Evolutionary conservation across 2,888 invertebrate species (phyloP).

Genomic region (Drosophila longiperda): DNA sequence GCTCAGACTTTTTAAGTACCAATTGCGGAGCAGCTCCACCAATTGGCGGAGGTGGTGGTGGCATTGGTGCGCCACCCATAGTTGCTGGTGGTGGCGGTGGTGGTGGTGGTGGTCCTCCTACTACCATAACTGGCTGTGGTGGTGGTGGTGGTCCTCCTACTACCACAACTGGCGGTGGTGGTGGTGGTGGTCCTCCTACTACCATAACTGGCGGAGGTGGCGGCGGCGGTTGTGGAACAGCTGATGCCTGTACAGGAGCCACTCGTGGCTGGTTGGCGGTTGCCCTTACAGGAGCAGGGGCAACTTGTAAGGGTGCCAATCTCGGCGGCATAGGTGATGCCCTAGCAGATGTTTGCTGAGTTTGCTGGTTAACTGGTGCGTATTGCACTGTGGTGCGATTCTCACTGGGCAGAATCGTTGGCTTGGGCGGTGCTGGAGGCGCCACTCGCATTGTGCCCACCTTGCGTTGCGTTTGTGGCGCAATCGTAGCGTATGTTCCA

Average conservation of each 20-base stretch:
- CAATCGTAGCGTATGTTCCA: slow-evolving; percentile 61
- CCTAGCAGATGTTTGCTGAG: slow-evolving; percentile 18
- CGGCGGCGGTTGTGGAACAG: neutral
- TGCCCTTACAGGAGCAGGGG: slow-evolving; percentile 8
- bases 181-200: neutral
- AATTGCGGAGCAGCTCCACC: slow-evolving; percentile 18
- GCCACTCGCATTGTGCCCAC: slow-evolving; percentile 56
- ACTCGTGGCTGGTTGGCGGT: slow-evolving; percentile 16
- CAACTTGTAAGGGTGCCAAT: neutral
- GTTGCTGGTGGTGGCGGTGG: slow-evolving; percentile 51
- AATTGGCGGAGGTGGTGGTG: slow-evolving; percentile 48
- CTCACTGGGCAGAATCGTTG: slow-evolving; percentile 41
- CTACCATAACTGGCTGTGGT: slow-evolving; percentile 16
- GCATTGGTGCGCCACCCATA: slow-evolving; percentile 40
- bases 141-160: slow-evolving; percentile 25
- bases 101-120: slow-evolving; percentile 33
- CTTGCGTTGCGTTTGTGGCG: slow-evolving; percentile 61
- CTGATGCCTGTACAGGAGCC: neutral
- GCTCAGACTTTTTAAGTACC: slow-evolving; percentile 37
- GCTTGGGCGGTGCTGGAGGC: slow-evolving; percentile 60
- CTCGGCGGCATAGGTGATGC: neutral
- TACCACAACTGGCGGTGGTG: neutral
- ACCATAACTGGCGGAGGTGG: neutral
- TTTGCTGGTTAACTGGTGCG: slow-evolving; percentile 25
- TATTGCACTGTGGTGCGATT: slow-evolving; percentile 22